Evolutionary conservation across 2,888 invertebrate genomes (phyloP).

Genomic region (Thera britannica): DNA sequence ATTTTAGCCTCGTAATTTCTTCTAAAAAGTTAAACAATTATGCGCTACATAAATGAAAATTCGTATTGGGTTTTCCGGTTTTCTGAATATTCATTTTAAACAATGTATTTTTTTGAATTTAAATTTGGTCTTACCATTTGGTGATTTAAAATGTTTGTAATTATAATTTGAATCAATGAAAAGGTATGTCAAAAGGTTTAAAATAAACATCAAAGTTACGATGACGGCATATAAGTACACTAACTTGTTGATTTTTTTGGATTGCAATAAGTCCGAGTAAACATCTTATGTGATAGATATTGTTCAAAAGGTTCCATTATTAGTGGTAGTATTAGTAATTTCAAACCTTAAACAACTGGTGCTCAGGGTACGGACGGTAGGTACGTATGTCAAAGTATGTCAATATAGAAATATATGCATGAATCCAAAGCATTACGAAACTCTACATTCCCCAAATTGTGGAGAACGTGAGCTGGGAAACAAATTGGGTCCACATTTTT

Average conservation of each 20-base stretch:
- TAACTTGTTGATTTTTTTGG: too few species aligned
- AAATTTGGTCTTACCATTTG: too few species aligned
- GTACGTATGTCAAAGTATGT: conserved; percentile 37
- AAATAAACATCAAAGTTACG: too few species aligned
- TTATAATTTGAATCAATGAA: too few species aligned
- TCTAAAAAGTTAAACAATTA: conserved; percentile 46
- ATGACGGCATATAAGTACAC: too few species aligned
- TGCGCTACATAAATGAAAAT: conserved; percentile 23
- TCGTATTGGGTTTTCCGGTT: conserved; percentile 22
- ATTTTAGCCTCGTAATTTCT: conserved; percentile 55
- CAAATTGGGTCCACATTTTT: conserved; percentile 65
- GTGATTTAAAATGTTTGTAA: too few species aligned
- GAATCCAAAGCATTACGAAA: conserved; percentile 62
- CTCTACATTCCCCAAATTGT: conserved; percentile 65
- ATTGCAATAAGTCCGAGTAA: too few species aligned
- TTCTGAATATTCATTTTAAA: neutral
- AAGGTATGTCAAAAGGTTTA: too few species aligned
- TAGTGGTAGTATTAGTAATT: neutral
- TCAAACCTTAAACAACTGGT: neutral
- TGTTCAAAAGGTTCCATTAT: too few species aligned
- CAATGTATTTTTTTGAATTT: neutral
- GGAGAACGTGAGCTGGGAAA: conserved; percentile 63
- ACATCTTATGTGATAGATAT: too few species aligned
- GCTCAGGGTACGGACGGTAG: conserved; percentile 37
- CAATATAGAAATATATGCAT: conserved; percentile 60